Evolutionary conservation across 37 sponge, comb jelly and placozoan species (phyloP).

Genomic region (Bolinopsis microptera): DNA sequence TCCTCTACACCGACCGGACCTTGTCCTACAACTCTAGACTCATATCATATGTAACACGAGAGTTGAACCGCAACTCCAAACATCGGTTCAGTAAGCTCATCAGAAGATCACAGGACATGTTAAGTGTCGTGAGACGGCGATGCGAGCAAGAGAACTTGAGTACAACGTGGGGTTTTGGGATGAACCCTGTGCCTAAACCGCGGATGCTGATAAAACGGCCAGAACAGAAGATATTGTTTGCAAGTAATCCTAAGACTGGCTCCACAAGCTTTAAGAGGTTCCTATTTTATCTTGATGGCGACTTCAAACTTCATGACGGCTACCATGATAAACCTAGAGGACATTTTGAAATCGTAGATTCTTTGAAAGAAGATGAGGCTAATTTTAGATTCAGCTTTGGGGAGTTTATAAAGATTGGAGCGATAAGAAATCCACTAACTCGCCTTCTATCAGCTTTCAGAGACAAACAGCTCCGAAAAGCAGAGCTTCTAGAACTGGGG

Average conservation of each 20-base stretch:
- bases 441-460: constrained; percentile 13
- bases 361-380: not conserved
- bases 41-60: not conserved
- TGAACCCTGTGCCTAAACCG: constrained; percentile 5
- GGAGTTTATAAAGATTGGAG: not conserved
- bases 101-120: not conserved
- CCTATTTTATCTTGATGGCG: not conserved
- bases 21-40: not conserved
- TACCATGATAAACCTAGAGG: not conserved
- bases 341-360: not conserved
- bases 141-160: not conserved
- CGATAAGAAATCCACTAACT: constrained; percentile 6
- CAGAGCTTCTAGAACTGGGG: not conserved
- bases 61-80: not conserved
- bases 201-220: not conserved
- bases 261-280: constrained; percentile 15
- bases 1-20: not conserved
- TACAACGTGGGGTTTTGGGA: not conserved
- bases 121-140: not conserved
- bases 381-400: not conserved
- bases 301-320: not conserved
- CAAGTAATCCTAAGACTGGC: constrained; percentile 35
- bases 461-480: constrained; percentile 18
- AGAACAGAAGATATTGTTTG: not conserved
- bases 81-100: not conserved